These are phyloP conservation scores for Labia minor DNA, from an alignment of 2,888 invertebrate species.

Conservation along the genomic window DNA sequence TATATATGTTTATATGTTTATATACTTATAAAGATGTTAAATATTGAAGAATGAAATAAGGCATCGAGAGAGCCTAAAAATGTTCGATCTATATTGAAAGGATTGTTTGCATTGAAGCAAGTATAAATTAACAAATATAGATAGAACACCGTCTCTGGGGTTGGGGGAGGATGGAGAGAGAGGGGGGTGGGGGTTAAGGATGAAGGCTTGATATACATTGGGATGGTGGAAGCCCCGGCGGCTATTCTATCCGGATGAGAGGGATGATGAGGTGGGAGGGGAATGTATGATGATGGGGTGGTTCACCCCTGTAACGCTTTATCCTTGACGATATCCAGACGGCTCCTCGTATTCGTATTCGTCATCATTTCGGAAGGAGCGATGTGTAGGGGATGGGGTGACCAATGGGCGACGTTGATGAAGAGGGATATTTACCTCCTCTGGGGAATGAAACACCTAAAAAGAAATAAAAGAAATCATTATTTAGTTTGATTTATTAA, in stretches of 20 bases:
- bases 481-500: too few relatives aligned
- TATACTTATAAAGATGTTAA: too few relatives aligned
- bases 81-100: too few relatives aligned
- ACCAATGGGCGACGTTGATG: constrained; percentile 63
- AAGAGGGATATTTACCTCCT: constrained; percentile 77
- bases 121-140: not conserved
- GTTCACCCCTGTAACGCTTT: too few relatives aligned
- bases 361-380: not conserved
- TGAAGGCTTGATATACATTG: too few relatives aligned
- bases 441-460: constrained; percentile 70
- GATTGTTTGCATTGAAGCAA: too few relatives aligned
- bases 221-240: not conserved
- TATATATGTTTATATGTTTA: too few relatives aligned
- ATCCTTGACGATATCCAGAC: not conserved
- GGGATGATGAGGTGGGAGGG: not conserved
- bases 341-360: not conserved
- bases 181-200: not conserved
- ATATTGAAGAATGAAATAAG: too few relatives aligned
- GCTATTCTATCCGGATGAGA: not conserved
- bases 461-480: constrained; percentile 29
- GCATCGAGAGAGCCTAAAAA: too few relatives aligned
- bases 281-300: not conserved
- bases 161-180: too few relatives aligned
- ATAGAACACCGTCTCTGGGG: too few relatives aligned
- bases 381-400: constrained; percentile 34